Evolutionary conservation across 2,113 vertebrate genomes (phyloP), one percentile per base, ranked within the genome.

Genomic region (Emydocephalus ijimae): DNA sequence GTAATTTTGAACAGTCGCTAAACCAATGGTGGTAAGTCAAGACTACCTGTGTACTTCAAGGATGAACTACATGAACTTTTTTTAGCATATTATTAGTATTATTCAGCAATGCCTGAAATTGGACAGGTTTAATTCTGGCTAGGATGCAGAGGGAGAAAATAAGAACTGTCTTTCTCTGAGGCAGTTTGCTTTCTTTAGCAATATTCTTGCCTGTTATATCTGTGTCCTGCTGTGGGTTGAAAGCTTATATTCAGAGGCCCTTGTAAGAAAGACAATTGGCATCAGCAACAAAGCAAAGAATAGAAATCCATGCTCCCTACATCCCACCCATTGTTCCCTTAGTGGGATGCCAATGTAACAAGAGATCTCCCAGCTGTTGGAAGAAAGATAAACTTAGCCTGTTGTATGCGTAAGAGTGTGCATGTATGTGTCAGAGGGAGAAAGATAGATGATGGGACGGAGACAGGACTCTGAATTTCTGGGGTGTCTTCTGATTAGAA

Each of bases 351-450:
- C 20, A 3, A 26, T 6, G 55, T 20, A 56, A 56, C 20, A 20
- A 5, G 55, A 20, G 55, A 56, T 20, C 5, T 20, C 55, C 20
- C 18, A 56, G 92, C 88, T 92, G 92, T 64, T 93, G 3, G 89
- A 55, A 87, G 92, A 74, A 61, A 29, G 92, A 59, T 92, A 92
- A 92, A 92, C 88, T 92, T 92, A 92, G 88, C 74, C 88, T 23
- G 50, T 52, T 20, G 24, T 14, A 14, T 29, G 21, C n/a, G 48
- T 24, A 34, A 26, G 48, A 29, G n/a, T 55, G 9, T 92, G 48
- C 69, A 2, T 26, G 7, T 91, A 39, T 23, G 2, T 61, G 23
- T 39, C 34, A 34, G 12, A 24, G 39, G 34, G 26, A 50, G 61
- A 12, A n/a, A 18, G 43, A n/a, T 9, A 8, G 45, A 23, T 1